phyloP scores from a whole-genome alignment of 2,797 vertebrate species.

The Pangasius sanitwongsei region DNA sequence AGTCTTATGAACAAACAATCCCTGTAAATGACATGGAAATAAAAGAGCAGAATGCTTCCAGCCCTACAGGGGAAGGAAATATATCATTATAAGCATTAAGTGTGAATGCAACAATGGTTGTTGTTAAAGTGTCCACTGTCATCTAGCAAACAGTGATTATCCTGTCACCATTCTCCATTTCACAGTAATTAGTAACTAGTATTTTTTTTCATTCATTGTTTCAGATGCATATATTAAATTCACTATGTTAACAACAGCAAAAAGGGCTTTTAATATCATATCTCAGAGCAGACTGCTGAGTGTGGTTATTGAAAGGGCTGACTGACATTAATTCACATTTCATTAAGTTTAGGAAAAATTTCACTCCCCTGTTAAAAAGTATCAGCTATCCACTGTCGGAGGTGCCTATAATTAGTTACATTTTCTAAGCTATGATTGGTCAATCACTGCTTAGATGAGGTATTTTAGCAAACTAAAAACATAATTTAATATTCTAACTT shows the following conservation, averaged over 20 bases:
- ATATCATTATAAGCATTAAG: not conserved
- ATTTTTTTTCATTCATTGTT: not conserved
- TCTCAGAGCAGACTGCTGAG: not conserved
- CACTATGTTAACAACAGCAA: not conserved
- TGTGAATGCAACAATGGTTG: not conserved
- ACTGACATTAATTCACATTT: not conserved
- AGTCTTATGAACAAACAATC: not conserved
- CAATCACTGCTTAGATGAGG: not conserved
- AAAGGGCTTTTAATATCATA: not conserved
- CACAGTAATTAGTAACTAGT: not conserved
- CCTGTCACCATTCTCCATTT: not conserved
- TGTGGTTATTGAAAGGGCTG: not conserved
- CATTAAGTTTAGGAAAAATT: not conserved
- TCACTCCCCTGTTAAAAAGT: not conserved
- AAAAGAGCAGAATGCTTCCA: not conserved
- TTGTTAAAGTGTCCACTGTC: not conserved
- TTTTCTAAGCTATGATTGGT: not conserved
- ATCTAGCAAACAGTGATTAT: slow-evolving; percentile 2
- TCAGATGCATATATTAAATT: not conserved
- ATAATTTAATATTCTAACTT: not conserved
- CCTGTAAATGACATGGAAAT: not conserved
- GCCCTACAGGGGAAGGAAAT: not conserved
- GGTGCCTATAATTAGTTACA: not conserved
- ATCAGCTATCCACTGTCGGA: not conserved
- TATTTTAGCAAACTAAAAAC: not conserved